Base-by-base conservation (phyloP, 2,888 invertebrate genomes). In the Dasypolia templi region DNA sequence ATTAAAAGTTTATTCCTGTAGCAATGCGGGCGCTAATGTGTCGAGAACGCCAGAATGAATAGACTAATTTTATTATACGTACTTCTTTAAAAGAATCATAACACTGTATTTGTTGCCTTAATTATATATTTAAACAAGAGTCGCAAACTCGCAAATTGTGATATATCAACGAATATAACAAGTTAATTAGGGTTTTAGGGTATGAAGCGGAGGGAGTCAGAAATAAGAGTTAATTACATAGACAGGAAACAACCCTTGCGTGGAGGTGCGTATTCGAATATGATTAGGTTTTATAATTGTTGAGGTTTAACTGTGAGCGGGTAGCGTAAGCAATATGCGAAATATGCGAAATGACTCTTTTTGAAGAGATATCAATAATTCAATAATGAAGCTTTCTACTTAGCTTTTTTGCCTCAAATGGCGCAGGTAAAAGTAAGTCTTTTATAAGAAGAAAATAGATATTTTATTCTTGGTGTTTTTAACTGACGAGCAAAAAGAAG, bases 181-280 rank as follows among this genome's bases (percentile, higher is more conserved):
- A 74, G 82, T 73, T 87, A 86, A 86, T 86, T 86, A 84, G 61
- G 82, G 77, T 84, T 76, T 75, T 63, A 67, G 56, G 70, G 66
- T 56, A 14, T 56, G 44, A 35, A 46, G 35, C 46, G 56, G 59
- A 46, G 29, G 14, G 66, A 67, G 56, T 35, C 49, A 19, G 26
- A 64, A 69, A 56, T 76, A 71, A 62, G 73, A 75, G 73, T 68
- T 62, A 70, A 77, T 86, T 73, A 71, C 56, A 62, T 35, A 62
- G 29, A 62, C 32, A 61, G 51, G 58, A 68, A 74, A 44, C n/a
- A 62, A 69, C 46, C 59, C 65, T 29, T n/a, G 61, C 61, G 64
- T 72, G 7, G 32, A 72, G n/a, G 19, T 69, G 56, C 32, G 51
- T 78, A 67, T 79, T 69, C 66, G 58, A 72, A 71, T 82, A 74